Base-by-base conservation (phyloP, 23 tunicate genomes). In the Halocynthia roretzi region DNA sequence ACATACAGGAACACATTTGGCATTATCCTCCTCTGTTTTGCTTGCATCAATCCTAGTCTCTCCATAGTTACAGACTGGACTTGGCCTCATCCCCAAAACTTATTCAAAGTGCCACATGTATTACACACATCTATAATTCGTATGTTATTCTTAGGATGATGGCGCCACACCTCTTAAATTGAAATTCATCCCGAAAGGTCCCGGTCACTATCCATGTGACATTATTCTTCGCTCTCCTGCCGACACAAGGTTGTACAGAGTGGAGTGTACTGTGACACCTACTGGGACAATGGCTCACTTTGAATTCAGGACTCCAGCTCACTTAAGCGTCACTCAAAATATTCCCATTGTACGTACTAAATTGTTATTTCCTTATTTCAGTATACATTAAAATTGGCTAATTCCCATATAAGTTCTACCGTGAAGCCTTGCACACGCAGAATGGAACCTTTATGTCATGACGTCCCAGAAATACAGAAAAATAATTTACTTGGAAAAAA, bases 201-300 rank as follows among this genome's bases (percentile, higher is more conserved):
- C 98, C 0, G 98, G 98, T 5, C 86, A 82, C 61, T 92, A 92
- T 61, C 92, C 98, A 12, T 92, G 98, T 70, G 90, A 92, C 77
- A 73, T 92, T 23, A 69, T 82, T 8, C 80, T 92, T 6, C 84
- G 78, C 50, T 92, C 98, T 5, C 79, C 75, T 0, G 85, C 80
- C 50, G 98, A 92, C 60, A 86, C 86, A 18, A 57, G 98, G 48
- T 66, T 86, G 62, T 86, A 86, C 77, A 68, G 83, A 57, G 71
- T 92, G 18, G 98, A 86, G 57, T 92, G 98, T 85, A 86, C 87
- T 17, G 98, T 92, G 64, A 86, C 80, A 61, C 87, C 93, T 6
- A 87, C 85, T 12, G 92, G 92, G 8, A 86, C 98, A 19, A 79
- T 52, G 11, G 98, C 92, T 11, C 69, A 72, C 8, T 77, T 92